Percentiles rank a stretch among this genome's conserved stretches.
phyloP scores from a whole-genome alignment of 2,113 vertebrate genomes.

The Esox niger region DNA sequence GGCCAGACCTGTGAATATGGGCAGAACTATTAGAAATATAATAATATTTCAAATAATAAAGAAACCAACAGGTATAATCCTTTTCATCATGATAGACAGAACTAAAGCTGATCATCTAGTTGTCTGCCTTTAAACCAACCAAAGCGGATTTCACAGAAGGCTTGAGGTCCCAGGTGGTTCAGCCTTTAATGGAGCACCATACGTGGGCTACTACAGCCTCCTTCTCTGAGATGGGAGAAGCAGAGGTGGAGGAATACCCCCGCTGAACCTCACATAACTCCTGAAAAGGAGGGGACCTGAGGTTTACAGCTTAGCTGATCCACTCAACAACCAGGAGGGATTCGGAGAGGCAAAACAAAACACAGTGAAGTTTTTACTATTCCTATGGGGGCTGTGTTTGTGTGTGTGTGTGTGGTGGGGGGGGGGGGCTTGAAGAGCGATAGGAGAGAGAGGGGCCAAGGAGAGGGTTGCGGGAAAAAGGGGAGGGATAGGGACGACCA shows the following conservation, averaged over 20 bases:
- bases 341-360: conserved; percentile 52
- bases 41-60: no score
- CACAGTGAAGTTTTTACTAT: conserved; percentile 63
- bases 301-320: conserved; percentile 57
- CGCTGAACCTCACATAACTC: conserved; percentile 59
- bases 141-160: not conserved
- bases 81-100: no score
- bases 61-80: no score
- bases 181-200: conserved; percentile 42
- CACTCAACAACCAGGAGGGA: conserved; percentile 62
- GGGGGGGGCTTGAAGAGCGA: not conserved
- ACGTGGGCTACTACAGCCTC: conserved; percentile 41
- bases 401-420: conserved; percentile 19
- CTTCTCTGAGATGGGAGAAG: conserved; percentile 62
- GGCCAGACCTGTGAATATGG: no score
- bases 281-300: conserved; percentile 49
- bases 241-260: conserved; percentile 70
- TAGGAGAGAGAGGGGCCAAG: not conserved
- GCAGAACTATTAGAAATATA: no score
- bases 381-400: conserved; percentile 55
- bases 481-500: not conserved
- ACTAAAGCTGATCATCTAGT: no score
- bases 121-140: no score
- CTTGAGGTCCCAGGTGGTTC: conserved; percentile 35
- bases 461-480: not conserved